phyloP scores from a whole-genome alignment of 2,888 invertebrate species.

The Pristionchus arcanus region DNA sequence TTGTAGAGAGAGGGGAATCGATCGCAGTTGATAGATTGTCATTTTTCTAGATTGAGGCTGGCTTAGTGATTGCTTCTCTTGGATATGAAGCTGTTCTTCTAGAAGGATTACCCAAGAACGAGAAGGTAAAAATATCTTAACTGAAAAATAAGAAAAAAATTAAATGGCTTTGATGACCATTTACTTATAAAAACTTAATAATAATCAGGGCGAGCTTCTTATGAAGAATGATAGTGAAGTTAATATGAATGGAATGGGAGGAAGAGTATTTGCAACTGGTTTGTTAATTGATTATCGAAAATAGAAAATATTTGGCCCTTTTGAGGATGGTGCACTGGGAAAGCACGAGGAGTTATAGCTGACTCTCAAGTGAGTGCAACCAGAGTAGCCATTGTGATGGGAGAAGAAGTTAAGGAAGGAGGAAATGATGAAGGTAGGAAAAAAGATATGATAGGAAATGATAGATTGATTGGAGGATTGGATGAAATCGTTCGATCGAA shows the following conservation, averaged over 20 bases:
- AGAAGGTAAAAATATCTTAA: constrained; percentile 58
- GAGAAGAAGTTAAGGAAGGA: constrained; percentile 47
- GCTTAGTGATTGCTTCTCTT: constrained; percentile 82
- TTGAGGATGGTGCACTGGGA: constrained; percentile 74
- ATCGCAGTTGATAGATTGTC: background rate
- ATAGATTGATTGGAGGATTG: constrained; percentile 54
- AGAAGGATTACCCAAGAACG: constrained; percentile 69
- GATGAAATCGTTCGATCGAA: constrained; percentile 60
- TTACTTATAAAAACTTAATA: background rate
- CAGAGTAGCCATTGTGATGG: constrained; percentile 69
- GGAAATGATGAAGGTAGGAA: constrained; percentile 32
- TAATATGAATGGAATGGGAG: constrained; percentile 56
- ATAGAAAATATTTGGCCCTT: background rate
- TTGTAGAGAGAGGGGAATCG: too few species aligned
- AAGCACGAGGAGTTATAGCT: constrained; percentile 76
- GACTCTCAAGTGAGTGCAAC: constrained; percentile 74
- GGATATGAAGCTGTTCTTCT: constrained; percentile 76
- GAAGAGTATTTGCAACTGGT: constrained; percentile 70
- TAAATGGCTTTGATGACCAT: too few species aligned
- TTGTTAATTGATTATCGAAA: background rate
- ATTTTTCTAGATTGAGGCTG: constrained; percentile 73
- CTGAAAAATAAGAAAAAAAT: background rate
- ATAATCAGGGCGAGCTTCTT: constrained; percentile 66
- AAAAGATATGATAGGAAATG: background rate
- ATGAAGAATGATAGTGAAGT: constrained; percentile 77